Evolutionary conservation across 2,888 invertebrate species (phyloP), one percentile per base, ranked within the genome.

Genomic region (Hypsopygia costalis): DNA sequence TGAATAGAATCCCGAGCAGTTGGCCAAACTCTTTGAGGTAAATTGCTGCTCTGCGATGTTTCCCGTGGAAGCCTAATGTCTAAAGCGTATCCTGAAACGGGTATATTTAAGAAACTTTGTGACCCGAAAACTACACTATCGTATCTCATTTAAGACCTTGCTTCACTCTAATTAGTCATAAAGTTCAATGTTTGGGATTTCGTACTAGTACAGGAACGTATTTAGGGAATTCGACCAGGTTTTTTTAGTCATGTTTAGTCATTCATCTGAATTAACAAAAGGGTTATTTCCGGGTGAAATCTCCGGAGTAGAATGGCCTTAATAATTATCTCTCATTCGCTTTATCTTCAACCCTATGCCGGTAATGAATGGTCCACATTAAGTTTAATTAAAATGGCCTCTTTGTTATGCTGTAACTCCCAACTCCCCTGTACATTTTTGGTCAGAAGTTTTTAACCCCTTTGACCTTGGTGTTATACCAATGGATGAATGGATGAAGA

Each of bases 351-450:
- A 58, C 62, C 62, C 64, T 59, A 58, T 55, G 55, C 46, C 49
- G 44, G 58, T 62, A 65, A 69, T 53, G 53, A 67, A 74, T 69
- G 61, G 46, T 34, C 42, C 44, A 56, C 66, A 69, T 72, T 67
- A 62, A 59, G 50, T 68, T 72, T 68, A 71, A 73, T 74, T 70
- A 67, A 71, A 72, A 66, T 55, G 51, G 57, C 44, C 45, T 52
- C 43, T 44, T 44, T 41, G 47, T 55, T 59, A 47, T 47, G 55
- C 41, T 49, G 50, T 51, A 41, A 47, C 46, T 40, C 32, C 25
- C 34, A 40, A 51, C 35, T 44, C 50, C 44, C 38, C 44, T 51
- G 49, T 45, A 47, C 47, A 46, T 38, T 55, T 50, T 52, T 52
- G 34, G 34, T 43, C 11, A 43, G 41, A 42, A 22, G 11, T 31